Base-by-base conservation (phyloP, 2,888 invertebrate genomes). In the Drosophila falleni region DNA sequence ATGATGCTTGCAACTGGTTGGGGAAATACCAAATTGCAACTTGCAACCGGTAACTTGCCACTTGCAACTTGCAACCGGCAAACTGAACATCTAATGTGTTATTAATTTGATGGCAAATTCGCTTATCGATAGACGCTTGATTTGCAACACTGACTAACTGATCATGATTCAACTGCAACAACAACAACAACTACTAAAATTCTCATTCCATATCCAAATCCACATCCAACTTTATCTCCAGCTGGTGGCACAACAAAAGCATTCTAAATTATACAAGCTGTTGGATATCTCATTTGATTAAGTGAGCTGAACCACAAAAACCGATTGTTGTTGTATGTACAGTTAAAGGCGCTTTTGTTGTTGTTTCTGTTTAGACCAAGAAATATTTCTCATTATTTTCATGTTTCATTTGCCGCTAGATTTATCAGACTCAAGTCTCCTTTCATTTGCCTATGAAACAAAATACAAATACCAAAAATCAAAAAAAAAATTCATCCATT, bases 251-350 rank as follows among this genome's bases (percentile, higher is more conserved):
- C 55, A 63, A 87, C 86, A 89, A 86, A 86, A 68, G 75, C 89
- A 79, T 87, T 87, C 77, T 84, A 83, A 90, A 87, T 87, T 86
- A 81, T 86, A 78, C 81, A 76, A 89, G 78, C 90, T 73, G 90
- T 83, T 89, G 91, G 91, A 91, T 89, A 89, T 78, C 90, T 84
- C 81, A 78, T 89, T 91, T 91, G 89, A 91, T 91, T 89, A 90
- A 90, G 85, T 89, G 84, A 79, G 35, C 85, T 70, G 61, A 80
- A 62, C 75, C 69, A 73, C 60, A 74, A 63, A 50, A 60, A 42
- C 51, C 71, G 56, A 44, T 58, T 68, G 31, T 33, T 29, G 31
- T 16, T 66, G 23, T 23, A 59, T 58, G 59, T 75, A 81, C 79
- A 75, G 85, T 84, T 81, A 72, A 75, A 81, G 51, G 51, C 61